These are phyloP conservation scores for Rhabdophis nuchalis DNA, from an alignment of 2,797 vertebrate genomes.

Conservation along the genomic window DNA sequence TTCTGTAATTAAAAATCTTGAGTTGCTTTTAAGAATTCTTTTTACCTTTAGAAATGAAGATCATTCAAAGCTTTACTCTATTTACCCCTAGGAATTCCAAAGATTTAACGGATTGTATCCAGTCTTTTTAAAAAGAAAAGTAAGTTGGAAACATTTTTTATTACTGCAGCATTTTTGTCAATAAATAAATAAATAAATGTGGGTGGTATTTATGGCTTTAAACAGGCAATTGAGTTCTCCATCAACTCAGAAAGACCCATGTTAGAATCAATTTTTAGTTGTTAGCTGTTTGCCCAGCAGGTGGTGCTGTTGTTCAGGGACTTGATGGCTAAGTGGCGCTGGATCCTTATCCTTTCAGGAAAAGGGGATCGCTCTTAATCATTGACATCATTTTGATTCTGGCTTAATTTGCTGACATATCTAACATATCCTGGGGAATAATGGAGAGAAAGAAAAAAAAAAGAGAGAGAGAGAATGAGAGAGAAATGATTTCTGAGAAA, in stretches of 20 bases:
- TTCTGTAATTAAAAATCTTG: background rate
- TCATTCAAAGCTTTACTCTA: background rate
- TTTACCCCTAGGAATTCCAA: background rate
- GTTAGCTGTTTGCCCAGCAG: background rate
- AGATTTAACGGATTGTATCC: background rate
- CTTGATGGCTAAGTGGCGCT: background rate
- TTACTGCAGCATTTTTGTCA: background rate
- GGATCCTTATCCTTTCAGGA: background rate
- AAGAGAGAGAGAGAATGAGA: background rate
- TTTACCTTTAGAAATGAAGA: background rate
- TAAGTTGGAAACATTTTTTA: background rate
- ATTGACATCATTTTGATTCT: background rate
- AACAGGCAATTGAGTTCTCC: background rate
- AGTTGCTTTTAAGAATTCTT: background rate
- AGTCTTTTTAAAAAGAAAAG: background rate
- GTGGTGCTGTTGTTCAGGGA: background rate
- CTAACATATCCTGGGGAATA: background rate
- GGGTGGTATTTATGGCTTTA: background rate
- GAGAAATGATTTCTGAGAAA: background rate
- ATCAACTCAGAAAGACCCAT: background rate
- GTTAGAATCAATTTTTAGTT: background rate
- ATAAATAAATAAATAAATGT: too few relatives aligned
- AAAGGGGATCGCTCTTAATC: fast-evolving
- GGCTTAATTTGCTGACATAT: background rate
- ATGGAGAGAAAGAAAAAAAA: background rate